Conservation (phyloP, 1,140 invertebrate species). For the Colletes gigas region DNA sequence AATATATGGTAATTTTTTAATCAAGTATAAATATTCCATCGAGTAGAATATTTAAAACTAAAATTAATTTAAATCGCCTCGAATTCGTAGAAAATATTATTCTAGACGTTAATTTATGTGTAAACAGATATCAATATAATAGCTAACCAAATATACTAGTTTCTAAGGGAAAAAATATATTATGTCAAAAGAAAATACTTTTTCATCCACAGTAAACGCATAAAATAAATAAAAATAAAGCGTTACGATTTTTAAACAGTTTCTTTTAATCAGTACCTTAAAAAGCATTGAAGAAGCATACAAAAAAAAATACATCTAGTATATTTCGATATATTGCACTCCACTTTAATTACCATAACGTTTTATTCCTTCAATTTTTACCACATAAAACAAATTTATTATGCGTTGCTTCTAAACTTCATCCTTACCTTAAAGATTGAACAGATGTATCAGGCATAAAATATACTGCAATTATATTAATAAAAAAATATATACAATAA, state of each 20-base stretch:
- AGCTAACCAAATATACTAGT: constrained; percentile 48
- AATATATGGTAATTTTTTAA: background rate
- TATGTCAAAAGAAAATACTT: constrained; percentile 15
- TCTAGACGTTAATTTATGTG: constrained; percentile 36
- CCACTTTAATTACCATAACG: background rate
- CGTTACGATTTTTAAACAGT: constrained; percentile 8
- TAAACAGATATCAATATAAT: constrained; percentile 33
- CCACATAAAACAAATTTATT: background rate
- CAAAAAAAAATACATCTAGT: background rate
- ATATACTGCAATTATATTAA: background rate
- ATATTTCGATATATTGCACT: background rate
- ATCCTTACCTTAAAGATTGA: background rate
- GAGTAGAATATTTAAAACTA: constrained; percentile 6
- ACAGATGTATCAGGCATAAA: background rate
- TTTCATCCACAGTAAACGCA: constrained; percentile 11
- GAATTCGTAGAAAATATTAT: constrained; percentile 12
- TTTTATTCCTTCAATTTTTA: background rate
- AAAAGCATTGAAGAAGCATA: background rate
- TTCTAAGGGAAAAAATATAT: constrained; percentile 35
- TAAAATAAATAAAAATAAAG: constrained; percentile 16
- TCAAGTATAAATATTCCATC: background rate
- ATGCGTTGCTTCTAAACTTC: background rate
- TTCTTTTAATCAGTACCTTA: background rate
- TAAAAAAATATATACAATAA: background rate
- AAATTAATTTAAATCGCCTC: constrained; percentile 1